These are phyloP conservation scores for Medauroidea extradentata DNA, from an alignment of 1,140 invertebrate genomes.

Conservation along the genomic window DNA sequence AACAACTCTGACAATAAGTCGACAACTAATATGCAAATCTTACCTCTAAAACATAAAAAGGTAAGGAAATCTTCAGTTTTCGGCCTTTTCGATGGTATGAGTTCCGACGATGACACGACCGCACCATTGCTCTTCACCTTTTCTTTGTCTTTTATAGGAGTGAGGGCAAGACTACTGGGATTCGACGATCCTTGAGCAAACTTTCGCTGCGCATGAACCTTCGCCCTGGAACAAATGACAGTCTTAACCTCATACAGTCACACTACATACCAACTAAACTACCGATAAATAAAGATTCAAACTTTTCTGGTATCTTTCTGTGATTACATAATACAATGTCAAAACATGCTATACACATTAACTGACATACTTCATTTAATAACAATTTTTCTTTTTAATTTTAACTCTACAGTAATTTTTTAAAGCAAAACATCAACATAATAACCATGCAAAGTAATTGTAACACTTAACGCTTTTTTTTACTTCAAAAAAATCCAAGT, in stretches of 20 bases:
- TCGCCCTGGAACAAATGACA: constrained; percentile 53
- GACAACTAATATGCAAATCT: too few relatives aligned
- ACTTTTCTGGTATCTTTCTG: not conserved
- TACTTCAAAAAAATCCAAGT: too few relatives aligned
- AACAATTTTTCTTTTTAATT: not conserved
- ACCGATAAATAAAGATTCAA: too few relatives aligned
- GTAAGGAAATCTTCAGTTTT: constrained; percentile 89
- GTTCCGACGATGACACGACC: constrained; percentile 47
- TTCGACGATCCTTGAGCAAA: constrained; percentile 74
- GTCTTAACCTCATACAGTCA: not conserved
- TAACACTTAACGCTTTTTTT: too few relatives aligned
- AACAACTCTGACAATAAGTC: too few relatives aligned
- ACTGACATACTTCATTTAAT: not conserved
- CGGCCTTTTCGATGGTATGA: constrained; percentile 63
- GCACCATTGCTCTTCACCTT: constrained; percentile 40
- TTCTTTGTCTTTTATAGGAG: constrained; percentile 54
- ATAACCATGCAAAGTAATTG: too few relatives aligned
- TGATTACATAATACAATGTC: not conserved
- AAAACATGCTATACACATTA: not conserved
- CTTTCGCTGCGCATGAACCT: constrained; percentile 85
- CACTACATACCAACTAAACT: not conserved
- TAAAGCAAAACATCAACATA: too few relatives aligned
- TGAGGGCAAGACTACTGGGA: constrained; percentile 49
- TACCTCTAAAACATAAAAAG: constrained; percentile 83
- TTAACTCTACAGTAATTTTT: not conserved